Conservation (phyloP, 1,140 invertebrate genomes). For the Ylistrum balloti region DNA sequence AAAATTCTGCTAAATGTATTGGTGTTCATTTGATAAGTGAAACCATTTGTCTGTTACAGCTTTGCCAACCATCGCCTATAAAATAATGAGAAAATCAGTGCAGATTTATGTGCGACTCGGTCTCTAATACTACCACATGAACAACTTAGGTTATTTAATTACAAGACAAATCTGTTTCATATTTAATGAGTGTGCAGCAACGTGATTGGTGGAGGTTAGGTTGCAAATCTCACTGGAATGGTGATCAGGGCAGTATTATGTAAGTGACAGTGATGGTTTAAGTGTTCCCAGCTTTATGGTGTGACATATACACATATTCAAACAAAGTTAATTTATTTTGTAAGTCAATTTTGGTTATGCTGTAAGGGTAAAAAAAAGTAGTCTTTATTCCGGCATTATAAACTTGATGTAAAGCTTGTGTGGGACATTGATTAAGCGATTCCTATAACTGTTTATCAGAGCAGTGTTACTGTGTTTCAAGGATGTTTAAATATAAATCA, state of each 20-base stretch:
- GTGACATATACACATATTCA: neutral
- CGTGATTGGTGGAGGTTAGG: neutral
- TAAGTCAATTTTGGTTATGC: neutral
- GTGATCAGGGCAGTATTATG: neutral
- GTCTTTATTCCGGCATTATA: neutral
- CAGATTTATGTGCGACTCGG: neutral
- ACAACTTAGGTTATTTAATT: neutral
- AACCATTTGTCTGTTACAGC: neutral
- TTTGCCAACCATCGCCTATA: neutral
- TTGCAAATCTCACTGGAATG: neutral
- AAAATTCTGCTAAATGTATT: too few species aligned
- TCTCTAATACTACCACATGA: neutral
- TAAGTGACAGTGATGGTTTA: conserved; percentile 18
- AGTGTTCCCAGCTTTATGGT: neutral
- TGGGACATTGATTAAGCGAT: too few species aligned
- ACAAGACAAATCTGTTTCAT: neutral
- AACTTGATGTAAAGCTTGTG: too few species aligned
- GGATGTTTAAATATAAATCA: too few species aligned
- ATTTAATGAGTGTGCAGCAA: neutral
- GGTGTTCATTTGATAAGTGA: neutral
- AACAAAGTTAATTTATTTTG: neutral
- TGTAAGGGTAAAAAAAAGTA: neutral
- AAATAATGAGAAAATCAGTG: neutral
- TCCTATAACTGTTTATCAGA: too few species aligned
- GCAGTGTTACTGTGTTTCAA: too few species aligned